Evolutionary conservation across 1,140 invertebrate species (phyloP).

Genomic region (Steinernema khuongi): DNA sequence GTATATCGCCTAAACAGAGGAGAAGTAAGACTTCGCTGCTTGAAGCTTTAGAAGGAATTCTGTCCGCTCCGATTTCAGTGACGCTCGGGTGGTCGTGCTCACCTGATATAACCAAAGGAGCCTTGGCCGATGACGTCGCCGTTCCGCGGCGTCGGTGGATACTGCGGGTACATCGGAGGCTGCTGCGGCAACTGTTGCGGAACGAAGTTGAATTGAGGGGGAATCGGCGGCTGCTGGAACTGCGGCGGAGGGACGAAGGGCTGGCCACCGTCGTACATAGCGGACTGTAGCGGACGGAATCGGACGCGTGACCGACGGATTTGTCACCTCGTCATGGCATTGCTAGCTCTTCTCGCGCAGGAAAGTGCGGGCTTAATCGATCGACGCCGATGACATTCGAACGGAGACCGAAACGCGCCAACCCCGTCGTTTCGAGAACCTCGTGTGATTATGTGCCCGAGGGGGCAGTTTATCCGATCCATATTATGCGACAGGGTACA

Average conservation of each 20-base stretch:
- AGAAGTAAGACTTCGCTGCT: background rate
- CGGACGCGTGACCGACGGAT: background rate
- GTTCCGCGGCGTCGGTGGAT: background rate
- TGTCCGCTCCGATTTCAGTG: background rate
- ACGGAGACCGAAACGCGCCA: background rate
- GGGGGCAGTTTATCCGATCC: background rate
- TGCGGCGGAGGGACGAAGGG: background rate
- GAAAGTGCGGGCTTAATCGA: slow-evolving; percentile 12
- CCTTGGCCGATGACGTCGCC: background rate
- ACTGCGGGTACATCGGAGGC: background rate
- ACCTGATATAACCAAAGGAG: background rate
- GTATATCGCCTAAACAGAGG: background rate
- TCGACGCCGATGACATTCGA: slow-evolving; percentile 3
- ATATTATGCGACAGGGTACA: slow-evolving; percentile 15
- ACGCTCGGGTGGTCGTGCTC: background rate
- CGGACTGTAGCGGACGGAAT: background rate
- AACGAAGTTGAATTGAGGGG: background rate
- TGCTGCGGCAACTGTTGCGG: background rate
- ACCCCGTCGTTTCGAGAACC: slow-evolving; percentile 9
- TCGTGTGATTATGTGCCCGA: background rate
- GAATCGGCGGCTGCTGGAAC: background rate
- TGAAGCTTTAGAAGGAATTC: background rate
- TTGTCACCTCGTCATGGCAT: background rate
- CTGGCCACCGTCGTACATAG: background rate
- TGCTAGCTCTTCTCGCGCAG: background rate